A percentile compares a stretch with the other conserved stretches of the same genome.
phyloP scores from a whole-genome alignment of 1,140 invertebrate species.

The Drosophila athabasca region DNA sequence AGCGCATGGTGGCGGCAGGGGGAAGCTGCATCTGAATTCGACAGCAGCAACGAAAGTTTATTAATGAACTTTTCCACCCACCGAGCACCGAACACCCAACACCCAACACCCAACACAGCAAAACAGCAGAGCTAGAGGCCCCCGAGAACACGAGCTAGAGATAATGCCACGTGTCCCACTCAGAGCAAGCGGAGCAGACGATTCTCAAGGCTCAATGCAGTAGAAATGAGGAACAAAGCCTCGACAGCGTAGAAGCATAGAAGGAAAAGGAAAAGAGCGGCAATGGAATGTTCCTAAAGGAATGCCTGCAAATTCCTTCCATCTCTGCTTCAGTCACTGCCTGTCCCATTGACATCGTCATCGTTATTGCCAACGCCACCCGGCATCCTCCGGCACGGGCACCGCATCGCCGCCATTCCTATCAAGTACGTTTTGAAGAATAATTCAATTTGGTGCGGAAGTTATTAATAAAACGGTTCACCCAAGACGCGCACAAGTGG shows the following conservation, averaged over 20 bases:
- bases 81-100: too few relatives aligned
- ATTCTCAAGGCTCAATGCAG: slow-evolving; percentile 50
- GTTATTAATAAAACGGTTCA: slow-evolving; percentile 68
- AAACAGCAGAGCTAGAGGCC: slow-evolving; percentile 13
- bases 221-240: slow-evolving; percentile 22
- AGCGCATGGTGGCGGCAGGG: not conserved
- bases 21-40: slow-evolving; percentile 57
- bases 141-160: slow-evolving; percentile 32
- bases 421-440: slow-evolving; percentile 61
- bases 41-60: slow-evolving; percentile 75
- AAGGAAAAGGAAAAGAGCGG: slow-evolving; percentile 20
- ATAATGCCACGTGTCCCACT: slow-evolving; percentile 51
- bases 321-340: slow-evolving; percentile 16
- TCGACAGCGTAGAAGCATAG: not conserved
- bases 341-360: slow-evolving; percentile 63
- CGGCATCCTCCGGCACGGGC: not conserved
- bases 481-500: slow-evolving; percentile 25
- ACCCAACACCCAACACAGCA: not conserved
- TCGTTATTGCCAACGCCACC: slow-evolving; percentile 36
- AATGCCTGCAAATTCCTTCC: slow-evolving; percentile 66
- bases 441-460: slow-evolving; percentile 68
- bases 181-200: slow-evolving; percentile 15
- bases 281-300: slow-evolving; percentile 59
- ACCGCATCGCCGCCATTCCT: slow-evolving; percentile 52
- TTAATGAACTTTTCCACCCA: slow-evolving; percentile 70